Evolutionary conservation across 2,797 vertebrate species (phyloP), one percentile per base, ranked within the genome.

Genomic region (Fratercula arctica): DNA sequence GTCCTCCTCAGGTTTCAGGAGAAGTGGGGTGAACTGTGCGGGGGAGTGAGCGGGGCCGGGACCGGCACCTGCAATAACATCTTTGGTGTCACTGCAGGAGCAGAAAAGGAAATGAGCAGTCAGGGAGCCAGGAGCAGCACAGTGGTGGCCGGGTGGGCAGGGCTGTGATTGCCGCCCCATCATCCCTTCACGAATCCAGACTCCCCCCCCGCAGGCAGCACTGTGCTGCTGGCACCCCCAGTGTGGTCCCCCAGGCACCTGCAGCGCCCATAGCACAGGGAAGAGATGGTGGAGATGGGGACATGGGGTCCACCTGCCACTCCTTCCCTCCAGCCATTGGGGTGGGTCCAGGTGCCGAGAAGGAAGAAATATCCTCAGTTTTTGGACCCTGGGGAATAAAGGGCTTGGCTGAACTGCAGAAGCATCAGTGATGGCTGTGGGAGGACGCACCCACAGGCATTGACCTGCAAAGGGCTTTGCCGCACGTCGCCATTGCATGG

Each of bases 21-120:
- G 93, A 88, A 90, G 74, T 0, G 0, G 72, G 63, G 87, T 68
- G 95, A 97, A 89, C 84, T 59, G 66, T 60, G 84, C 28, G 23
- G 91, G 78, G 95, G 94, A 95, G 93, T 8, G 10, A 93, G 93
- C 2, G 9, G 78, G 59, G 66, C 60, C 4, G 10, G 73, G 69
- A 72, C 54, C 28, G 0, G 84, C 97, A 97, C 97, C 98, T 97
- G 95, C 84, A 97, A 97, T 95, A 97, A 97, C 94, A 97, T 68
- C n/a, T 51, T 59, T 24, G 31, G 35, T 85, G 90, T 93, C 95
- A 72, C 45, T n/a, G 86, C 51, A 80, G 48, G 92, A 86, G 66
- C 3, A 0, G 84, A 87, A 95, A 94, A 90, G 91, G 97, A 97
- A 97, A 94, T 69, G 94, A 97, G 77, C 20, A 89, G 80, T 64